phyloP scores from a whole-genome alignment of 2,888 invertebrate species.

The Agrochola circellaris region DNA sequence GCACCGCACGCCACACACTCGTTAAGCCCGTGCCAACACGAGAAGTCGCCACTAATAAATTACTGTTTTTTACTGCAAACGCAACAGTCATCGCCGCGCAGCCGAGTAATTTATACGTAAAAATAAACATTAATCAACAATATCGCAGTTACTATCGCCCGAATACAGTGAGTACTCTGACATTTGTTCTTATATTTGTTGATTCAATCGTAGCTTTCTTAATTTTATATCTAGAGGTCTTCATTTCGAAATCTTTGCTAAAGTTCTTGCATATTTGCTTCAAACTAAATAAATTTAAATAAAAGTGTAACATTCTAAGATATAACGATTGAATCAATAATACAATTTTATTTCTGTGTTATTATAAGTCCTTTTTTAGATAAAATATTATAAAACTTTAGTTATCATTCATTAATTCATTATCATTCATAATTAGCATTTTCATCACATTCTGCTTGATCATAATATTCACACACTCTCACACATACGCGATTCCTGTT shows the following conservation, averaged over 20 bases:
- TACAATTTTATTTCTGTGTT: slow-evolving; percentile 45
- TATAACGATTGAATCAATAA: slow-evolving; percentile 58
- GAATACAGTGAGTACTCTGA: slow-evolving; percentile 88
- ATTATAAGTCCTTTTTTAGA: slow-evolving; percentile 49
- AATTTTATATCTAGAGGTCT: slow-evolving; percentile 64
- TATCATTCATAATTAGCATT: slow-evolving; percentile 73
- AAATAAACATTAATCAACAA: slow-evolving; percentile 89
- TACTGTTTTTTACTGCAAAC: slow-evolving; percentile 90
- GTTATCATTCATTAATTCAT: slow-evolving; percentile 72
- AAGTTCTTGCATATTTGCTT: slow-evolving; percentile 16
- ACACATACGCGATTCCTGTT: slow-evolving; percentile 67
- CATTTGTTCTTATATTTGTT: slow-evolving; percentile 79
- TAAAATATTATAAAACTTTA: slow-evolving; percentile 54
- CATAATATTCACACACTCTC: slow-evolving; percentile 67
- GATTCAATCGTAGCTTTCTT: slow-evolving; percentile 81
- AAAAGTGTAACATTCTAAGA: slow-evolving; percentile 28
- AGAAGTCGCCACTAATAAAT: slow-evolving; percentile 92
- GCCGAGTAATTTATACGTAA: slow-evolving; percentile 89
- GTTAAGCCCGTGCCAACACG: slow-evolving; percentile 92
- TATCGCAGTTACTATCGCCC: slow-evolving; percentile 87
- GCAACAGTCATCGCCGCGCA: slow-evolving; percentile 90
- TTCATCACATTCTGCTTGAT: slow-evolving; percentile 71
- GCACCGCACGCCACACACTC: slow-evolving; percentile 91
- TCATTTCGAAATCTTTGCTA: slow-evolving; percentile 15
- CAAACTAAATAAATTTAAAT: slow-evolving; percentile 23